phyloP scores from a whole-genome alignment of 2,797 vertebrate genomes.

The Catharus ustulatus region DNA sequence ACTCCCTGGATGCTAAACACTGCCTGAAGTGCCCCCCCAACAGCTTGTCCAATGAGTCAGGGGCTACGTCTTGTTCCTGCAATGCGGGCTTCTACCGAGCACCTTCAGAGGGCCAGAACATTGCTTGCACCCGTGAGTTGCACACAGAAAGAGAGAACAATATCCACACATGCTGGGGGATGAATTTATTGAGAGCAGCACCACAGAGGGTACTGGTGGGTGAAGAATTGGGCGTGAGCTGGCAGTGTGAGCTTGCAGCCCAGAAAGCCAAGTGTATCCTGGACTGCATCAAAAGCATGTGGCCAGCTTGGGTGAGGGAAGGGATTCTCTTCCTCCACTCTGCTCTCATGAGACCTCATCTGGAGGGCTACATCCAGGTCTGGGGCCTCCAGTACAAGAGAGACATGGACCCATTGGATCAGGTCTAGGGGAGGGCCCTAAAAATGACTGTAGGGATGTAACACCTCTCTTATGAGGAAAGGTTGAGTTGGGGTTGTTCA shows the following conservation, averaged over 20 bases:
- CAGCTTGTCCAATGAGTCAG: constrained; percentile 60
- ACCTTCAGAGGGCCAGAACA: constrained; percentile 63
- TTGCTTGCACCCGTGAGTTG: constrained; percentile 78
- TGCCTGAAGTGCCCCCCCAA: constrained; percentile 77
- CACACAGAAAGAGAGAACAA: background rate
- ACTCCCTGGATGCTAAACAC: constrained; percentile 19
- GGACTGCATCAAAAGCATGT: background rate
- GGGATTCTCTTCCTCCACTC: background rate
- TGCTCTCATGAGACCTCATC: background rate
- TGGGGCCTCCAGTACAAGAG: background rate
- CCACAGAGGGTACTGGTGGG: background rate
- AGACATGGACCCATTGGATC: background rate
- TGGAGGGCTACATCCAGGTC: background rate
- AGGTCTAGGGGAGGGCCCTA: background rate
- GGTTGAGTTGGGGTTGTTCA: background rate
- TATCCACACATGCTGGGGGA: background rate
- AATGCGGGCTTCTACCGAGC: constrained; percentile 72
- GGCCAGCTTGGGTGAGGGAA: background rate
- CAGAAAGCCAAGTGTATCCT: background rate
- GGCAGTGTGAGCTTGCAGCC: background rate
- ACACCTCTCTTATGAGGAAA: background rate
- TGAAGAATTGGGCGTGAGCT: background rate
- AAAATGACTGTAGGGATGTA: background rate
- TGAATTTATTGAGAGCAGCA: background rate
- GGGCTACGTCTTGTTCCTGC: constrained; percentile 70